Evolutionary conservation across 2,888 invertebrate genomes (phyloP), one percentile per base, ranked within the genome.

Genomic region (Azorinus chamasolen): DNA sequence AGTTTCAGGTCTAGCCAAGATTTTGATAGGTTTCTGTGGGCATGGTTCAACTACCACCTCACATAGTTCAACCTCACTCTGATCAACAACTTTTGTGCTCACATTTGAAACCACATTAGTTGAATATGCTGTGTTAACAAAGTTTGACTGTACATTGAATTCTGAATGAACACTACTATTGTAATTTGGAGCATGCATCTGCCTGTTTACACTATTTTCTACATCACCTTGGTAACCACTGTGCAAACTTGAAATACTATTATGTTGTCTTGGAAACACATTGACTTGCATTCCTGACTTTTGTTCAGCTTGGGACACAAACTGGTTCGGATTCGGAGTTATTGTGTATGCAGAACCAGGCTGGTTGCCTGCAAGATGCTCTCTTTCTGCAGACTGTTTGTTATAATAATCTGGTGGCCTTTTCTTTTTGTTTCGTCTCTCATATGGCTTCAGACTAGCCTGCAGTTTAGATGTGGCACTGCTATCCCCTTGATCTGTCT

Each of bases 361-460:
- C 50, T 50, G 50, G 50, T 50, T 50, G 10, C 22, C 22, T 4
- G 22, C 4, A 18, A n/a, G 18, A 4, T 14, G 50, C 24, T 18
- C 18, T 12, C 22, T 20, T 10, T 63, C 51, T n/a, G 45, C 59
- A n/a, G 27, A 27, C 57, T 55, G 55, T 12, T 63, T 54, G 41
- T 63, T 76, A 63, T 87, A 88, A 55, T 87, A 88, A 41, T 70
- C 83, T 54, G 84, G 84, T 14, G 87, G 85, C n/a, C 87, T 66
- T 57, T 80, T 77, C 79, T 87, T 88, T 80, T 88, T 88, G 53
- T 87, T 87, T 62, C 87, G 66, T 41, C 87, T 59, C 57, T 83
- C 81, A 32, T 78, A 78, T 18, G 71, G 58, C 61, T 81, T 81
- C 43, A 78, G 32, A 50, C 78, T 78, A 0, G 81, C 74, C 50